Conservation (phyloP, 2,888 invertebrate species). For the Ochropleura leucogaster region DNA sequence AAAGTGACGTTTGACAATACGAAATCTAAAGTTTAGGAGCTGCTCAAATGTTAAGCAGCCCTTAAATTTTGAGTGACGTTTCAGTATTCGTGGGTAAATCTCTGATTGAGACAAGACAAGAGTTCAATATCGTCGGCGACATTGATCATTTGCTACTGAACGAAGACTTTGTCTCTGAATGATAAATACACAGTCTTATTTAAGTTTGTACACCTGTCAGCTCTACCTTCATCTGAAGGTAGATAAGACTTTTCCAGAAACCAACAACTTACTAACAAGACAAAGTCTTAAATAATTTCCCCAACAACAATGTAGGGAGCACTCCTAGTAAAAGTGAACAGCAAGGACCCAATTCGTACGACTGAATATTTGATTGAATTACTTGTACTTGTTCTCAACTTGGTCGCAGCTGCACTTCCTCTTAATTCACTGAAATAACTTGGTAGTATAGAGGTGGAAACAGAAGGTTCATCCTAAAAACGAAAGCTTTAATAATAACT, state of each 20-base stretch:
- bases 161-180: neutral
- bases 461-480: constrained; percentile 32
- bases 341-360: constrained; percentile 66
- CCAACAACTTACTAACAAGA: neutral
- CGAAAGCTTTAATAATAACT: too few species aligned
- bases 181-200: neutral
- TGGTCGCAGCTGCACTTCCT: constrained; percentile 62
- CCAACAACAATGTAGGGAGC: constrained; percentile 12
- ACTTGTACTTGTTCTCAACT: constrained; percentile 39
- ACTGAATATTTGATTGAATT: constrained; percentile 74
- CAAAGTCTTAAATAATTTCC: constrained; percentile 14
- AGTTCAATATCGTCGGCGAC: neutral
- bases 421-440: constrained; percentile 46
- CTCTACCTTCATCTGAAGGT: too few species aligned
- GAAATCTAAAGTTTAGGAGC: too few species aligned
- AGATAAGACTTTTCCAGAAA: neutral
- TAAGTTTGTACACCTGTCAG: neutral
- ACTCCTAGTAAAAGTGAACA: constrained; percentile 32
- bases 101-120: too few species aligned
- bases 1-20: too few species aligned
- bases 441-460: neutral
- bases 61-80: too few species aligned
- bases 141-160: neutral
- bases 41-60: too few species aligned
- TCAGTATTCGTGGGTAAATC: too few species aligned